phyloP scores from a whole-genome alignment of 2,797 vertebrate genomes.

The Peromyscus aztecus region DNA sequence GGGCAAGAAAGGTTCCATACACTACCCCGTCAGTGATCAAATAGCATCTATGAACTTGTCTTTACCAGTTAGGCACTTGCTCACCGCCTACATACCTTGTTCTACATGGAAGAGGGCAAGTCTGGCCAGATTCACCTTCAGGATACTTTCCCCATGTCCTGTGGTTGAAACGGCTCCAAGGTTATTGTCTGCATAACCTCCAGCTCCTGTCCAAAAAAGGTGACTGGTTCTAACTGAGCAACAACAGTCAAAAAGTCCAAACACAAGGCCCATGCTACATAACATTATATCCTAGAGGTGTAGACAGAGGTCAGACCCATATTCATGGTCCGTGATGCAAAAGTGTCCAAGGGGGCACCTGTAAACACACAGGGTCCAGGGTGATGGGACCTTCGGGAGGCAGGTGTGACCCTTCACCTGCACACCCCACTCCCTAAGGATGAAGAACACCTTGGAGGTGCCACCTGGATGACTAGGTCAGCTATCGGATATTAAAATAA shows the following conservation, averaged over 20 bases:
- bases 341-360: rapidly evolving
- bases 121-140: conserved; percentile 95
- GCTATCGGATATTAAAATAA: not conserved
- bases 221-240: not conserved
- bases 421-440: not conserved
- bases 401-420: not conserved
- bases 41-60: rapidly evolving
- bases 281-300: no score
- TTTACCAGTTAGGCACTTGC: rapidly evolving
- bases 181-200: conserved; percentile 95
- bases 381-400: rapidly evolving
- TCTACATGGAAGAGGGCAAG: conserved; percentile 95
- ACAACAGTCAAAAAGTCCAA: not conserved
- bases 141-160: conserved; percentile 97
- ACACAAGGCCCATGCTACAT: not conserved
- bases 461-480: not conserved
- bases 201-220: conserved; percentile 90
- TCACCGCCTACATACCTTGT: conserved; percentile 90
- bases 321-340: not conserved
- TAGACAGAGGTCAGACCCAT: no score
- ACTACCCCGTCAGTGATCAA: not conserved
- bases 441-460: not conserved
- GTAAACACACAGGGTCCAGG: not conserved
- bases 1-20: not conserved
- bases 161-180: conserved; percentile 95